These are phyloP conservation scores for Conchocele bisecta DNA, from an alignment of 2,888 invertebrate genomes.

Conservation along the genomic window DNA sequence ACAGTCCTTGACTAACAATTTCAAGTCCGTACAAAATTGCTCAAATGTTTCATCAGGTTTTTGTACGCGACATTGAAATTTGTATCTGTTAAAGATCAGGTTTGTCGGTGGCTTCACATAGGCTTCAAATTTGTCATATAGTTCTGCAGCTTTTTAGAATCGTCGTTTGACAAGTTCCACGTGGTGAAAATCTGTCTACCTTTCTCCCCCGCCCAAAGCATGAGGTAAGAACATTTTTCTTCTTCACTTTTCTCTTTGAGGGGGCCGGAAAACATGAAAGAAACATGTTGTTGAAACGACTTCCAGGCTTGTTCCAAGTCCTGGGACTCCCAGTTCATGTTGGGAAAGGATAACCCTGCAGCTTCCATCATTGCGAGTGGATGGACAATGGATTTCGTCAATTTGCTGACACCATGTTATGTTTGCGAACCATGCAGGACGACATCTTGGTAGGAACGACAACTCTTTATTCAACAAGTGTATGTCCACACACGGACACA, in stretches of 20 bases:
- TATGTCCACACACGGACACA: no score
- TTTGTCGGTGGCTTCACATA: background rate
- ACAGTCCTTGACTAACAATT: conserved; percentile 1
- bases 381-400: no score
- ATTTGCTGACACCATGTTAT: no score
- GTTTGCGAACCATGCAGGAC: no score
- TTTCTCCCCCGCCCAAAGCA: conserved; percentile 47
- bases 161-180: conserved; percentile 28
- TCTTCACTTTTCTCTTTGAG: conserved; percentile 25
- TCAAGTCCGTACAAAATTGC: background rate
- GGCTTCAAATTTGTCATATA: background rate
- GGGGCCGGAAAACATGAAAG: conserved; percentile 43
- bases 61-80: background rate
- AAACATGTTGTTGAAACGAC: conserved; percentile 27
- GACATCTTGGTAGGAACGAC: no score
- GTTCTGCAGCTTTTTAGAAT: background rate
- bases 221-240: conserved; percentile 36
- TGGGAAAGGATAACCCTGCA: no score
- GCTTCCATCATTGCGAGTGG: no score
- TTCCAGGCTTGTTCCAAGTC: background rate
- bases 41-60: background rate
- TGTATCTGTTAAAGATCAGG: background rate
- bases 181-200: conserved; percentile 37
- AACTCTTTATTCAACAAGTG: no score
- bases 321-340: conserved; percentile 1